These are phyloP conservation scores for Sebastes glaucus DNA, from an alignment of 2,797 vertebrate genomes.

Conservation along the genomic window DNA sequence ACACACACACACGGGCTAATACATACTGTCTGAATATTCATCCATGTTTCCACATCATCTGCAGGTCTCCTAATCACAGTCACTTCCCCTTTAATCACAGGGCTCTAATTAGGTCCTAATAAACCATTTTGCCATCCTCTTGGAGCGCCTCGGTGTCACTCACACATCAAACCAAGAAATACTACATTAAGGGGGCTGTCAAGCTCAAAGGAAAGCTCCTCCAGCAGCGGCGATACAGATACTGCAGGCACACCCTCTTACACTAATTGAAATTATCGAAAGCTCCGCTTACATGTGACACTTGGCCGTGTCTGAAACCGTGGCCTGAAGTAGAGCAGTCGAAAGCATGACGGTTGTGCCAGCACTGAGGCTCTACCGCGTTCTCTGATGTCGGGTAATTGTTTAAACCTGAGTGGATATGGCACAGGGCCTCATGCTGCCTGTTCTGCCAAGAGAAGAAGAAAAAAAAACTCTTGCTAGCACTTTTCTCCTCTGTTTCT, in stretches of 20 bases:
- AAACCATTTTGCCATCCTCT: constrained; percentile 84
- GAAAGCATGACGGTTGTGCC: constrained; percentile 64
- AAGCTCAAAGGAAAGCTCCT: constrained; percentile 77
- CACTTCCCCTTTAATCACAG: constrained; percentile 87
- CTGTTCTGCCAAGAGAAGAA: constrained; percentile 68
- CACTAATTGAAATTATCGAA: constrained; percentile 83
- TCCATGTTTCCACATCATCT: constrained; percentile 80
- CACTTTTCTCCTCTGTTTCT: constrained; percentile 74
- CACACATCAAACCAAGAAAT: constrained; percentile 84
- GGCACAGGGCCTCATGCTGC: constrained; percentile 69
- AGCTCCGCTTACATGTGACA: constrained; percentile 76
- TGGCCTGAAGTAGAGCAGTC: constrained; percentile 63
- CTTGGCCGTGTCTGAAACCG: constrained; percentile 71
- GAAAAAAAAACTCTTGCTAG: constrained; percentile 56
- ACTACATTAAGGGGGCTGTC: constrained; percentile 81
- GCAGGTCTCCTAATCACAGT: constrained; percentile 86
- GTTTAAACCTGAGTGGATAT: constrained; percentile 86
- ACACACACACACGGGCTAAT: constrained; percentile 46
- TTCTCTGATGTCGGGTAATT: constrained; percentile 83
- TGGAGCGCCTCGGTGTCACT: constrained; percentile 80
- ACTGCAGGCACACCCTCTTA: constrained; percentile 78
- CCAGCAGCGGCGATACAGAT: constrained; percentile 75
- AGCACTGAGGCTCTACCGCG: constrained; percentile 70
- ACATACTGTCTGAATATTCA: constrained; percentile 82
- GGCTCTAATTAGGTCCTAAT: constrained; percentile 86